Percentiles rank a stretch among this genome's conserved stretches.
phyloP scores from a whole-genome alignment of 2,888 invertebrate species.

The Aphidoletes aphidimyza region DNA sequence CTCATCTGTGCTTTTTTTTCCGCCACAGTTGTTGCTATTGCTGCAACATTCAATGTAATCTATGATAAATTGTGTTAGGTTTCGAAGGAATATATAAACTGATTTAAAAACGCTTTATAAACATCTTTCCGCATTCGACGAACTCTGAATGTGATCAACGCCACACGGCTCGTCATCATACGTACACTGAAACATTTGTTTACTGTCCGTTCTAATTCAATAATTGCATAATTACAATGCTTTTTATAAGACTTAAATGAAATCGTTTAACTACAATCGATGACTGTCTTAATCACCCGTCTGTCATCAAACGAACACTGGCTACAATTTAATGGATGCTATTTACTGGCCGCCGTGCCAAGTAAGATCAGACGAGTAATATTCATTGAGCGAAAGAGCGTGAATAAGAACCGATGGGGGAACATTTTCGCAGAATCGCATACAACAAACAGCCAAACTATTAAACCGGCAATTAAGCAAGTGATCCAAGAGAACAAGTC shows the following conservation, averaged over 20 bases:
- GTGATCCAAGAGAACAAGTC: no score
- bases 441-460: background rate
- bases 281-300: slow-evolving; percentile 39
- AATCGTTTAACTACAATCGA: slow-evolving; percentile 25
- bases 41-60: background rate
- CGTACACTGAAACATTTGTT: background rate
- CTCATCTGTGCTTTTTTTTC: background rate
- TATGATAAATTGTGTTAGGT: slow-evolving; percentile 7
- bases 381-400: no score
- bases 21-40: background rate
- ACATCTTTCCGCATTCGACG: slow-evolving; percentile 3
- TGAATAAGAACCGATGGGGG: no score
- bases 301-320: slow-evolving; percentile 21
- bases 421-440: background rate
- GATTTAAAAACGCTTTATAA: background rate
- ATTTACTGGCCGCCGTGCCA: background rate
- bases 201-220: slow-evolving; percentile 27
- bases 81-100: background rate
- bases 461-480: no score
- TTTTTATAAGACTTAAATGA: slow-evolving; percentile 7
- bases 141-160: background rate
- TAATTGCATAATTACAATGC: slow-evolving; percentile 48
- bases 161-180: no score
- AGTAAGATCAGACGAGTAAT: no score
- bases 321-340: background rate